Base-by-base conservation (phyloP, 2,888 invertebrate genomes). In the Strigamia transsilvanica region DNA sequence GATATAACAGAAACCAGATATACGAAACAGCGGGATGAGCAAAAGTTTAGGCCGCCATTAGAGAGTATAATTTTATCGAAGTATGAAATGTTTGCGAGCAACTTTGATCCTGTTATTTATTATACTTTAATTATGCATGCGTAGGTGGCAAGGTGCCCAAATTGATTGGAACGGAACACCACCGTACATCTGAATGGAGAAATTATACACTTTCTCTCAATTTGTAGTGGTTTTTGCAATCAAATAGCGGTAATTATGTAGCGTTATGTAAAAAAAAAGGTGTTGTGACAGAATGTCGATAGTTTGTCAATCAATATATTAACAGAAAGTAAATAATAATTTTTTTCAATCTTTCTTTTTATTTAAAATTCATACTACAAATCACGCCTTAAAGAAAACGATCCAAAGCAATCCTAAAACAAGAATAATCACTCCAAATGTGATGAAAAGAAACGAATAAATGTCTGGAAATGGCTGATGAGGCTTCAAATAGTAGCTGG, bases 121-220 rank as follows among this genome's bases (percentile, higher is more conserved):
- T 79, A 7, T 41, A 2, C n/a, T 79, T 79, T 38, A 9, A 15
- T 23, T 38, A 10, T 38, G 38, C 38, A 38, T 79, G 13, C 5
- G 3, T 15, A 84, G 84, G 42, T 88, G 88, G 88, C 84, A 84
- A 78, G 87, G 86, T 83, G 87, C 87, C 32, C 85, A 86, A 81
- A 85, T 88, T 15, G 86, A 87, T 84, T 88, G 88, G 88, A 88
- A 88, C 85, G 87, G 87, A 18, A 86, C 86, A 73, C 87, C 82
- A 32, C 83, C 84, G 0, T 83, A 82, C 51, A 38, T 84, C 18
- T 84, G 46, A 80, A 80, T 42, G 46, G 15, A 18, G 10, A 38
- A 38, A 38, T 38, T 38, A 38, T 38, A 38, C n/a, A 78, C 6
- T 78, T 78, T 78, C 7, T n/a, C 41, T 38, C 27, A n/a, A n/a